Conservation (phyloP, 2,113 vertebrate genomes). For the Myrmecobius fasciatus region DNA sequence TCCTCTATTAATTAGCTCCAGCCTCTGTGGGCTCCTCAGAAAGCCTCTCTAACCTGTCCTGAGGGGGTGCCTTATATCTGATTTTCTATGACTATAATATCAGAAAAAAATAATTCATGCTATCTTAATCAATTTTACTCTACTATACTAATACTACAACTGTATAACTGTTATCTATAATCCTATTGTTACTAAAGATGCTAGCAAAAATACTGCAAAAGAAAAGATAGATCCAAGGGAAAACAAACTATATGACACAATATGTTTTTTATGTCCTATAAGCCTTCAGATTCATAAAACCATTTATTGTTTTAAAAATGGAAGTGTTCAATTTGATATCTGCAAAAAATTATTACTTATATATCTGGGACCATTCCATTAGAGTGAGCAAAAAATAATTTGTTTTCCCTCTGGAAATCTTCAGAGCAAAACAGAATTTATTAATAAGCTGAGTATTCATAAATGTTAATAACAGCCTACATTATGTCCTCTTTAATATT, state of each 20-base stretch:
- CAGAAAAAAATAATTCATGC: constrained; percentile 23
- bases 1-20: no score
- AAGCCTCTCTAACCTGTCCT: no score
- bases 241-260: neutral
- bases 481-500: neutral
- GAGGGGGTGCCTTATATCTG: no score
- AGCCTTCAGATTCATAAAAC: constrained; percentile 42
- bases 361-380: neutral
- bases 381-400: constrained; percentile 11
- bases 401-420: constrained; percentile 35
- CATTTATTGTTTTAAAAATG: constrained; percentile 8
- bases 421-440: constrained; percentile 19
- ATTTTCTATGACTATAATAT: neutral
- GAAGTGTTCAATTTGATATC: neutral
- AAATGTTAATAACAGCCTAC: neutral
- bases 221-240: neutral
- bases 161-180: neutral
- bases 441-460: constrained; percentile 12
- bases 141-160: constrained; percentile 18
- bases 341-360: constrained; percentile 19
- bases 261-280: constrained; percentile 6
- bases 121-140: constrained; percentile 40
- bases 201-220: constrained; percentile 1
- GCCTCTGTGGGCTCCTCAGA: no score
- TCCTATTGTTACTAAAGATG: constrained; percentile 2